Percentiles rank a stretch among this genome's conserved stretches.
phyloP scores from a whole-genome alignment of 2,888 invertebrate genomes.

The Dendrolimus pini region DNA sequence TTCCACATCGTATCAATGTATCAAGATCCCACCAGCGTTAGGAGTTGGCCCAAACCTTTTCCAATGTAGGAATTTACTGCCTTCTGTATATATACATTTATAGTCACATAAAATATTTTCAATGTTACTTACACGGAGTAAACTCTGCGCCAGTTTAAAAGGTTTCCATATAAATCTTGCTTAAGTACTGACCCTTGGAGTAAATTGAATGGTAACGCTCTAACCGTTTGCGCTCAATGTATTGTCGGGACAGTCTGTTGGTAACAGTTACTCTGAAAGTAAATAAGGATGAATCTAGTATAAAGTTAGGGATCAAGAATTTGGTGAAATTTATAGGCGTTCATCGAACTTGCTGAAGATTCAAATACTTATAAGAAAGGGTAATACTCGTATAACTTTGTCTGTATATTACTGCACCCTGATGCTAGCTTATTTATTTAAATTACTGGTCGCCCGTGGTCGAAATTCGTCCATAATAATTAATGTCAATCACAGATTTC shows the following conservation, averaged over 20 bases:
- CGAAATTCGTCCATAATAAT: too few species aligned
- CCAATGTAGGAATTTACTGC: background rate
- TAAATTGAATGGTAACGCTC: slow-evolving; percentile 22
- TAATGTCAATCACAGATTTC: too few species aligned
- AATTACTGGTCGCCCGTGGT: too few species aligned
- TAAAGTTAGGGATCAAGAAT: background rate
- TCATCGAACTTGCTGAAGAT: too few species aligned
- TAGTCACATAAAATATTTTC: background rate
- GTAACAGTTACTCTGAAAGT: background rate
- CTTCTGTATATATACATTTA: background rate
- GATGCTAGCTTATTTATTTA: too few species aligned
- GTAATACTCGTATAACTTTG: too few species aligned
- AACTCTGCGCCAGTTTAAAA: slow-evolving; percentile 5
- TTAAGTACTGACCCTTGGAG: slow-evolving; percentile 32
- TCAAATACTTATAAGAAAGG: too few species aligned
- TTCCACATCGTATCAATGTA: too few species aligned
- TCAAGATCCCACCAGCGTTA: too few species aligned
- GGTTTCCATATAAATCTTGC: slow-evolving; percentile 26
- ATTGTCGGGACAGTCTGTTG: background rate
- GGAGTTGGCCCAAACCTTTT: background rate
- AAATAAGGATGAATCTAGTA: background rate
- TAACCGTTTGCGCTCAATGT: slow-evolving; percentile 2
- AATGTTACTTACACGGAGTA: background rate
- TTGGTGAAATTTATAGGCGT: background rate
- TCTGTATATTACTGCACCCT: too few species aligned